phyloP scores from a whole-genome alignment of 2,888 invertebrate genomes.

The Dryobotodes eremita region DNA sequence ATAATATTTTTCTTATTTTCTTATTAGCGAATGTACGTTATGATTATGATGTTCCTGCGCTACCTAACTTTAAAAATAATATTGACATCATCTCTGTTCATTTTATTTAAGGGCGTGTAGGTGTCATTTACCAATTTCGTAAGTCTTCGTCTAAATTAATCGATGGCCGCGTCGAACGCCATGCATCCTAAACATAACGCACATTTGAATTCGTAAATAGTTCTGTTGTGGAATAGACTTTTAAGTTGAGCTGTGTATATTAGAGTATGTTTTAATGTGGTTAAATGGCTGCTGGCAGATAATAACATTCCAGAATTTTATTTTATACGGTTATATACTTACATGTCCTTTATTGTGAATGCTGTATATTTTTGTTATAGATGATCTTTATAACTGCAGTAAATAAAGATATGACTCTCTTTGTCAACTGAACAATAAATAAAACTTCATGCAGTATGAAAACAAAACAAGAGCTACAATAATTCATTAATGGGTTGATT shows the following conservation, averaged over 20 bases:
- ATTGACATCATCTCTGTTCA: slow-evolving; percentile 29
- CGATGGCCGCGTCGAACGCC: slow-evolving; percentile 1
- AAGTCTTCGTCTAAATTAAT: neutral
- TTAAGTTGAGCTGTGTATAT: neutral
- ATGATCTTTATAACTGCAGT: neutral
- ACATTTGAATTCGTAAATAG: neutral
- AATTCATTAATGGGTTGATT: neutral
- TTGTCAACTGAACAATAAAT: neutral
- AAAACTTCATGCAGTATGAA: neutral
- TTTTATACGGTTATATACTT: too few species aligned
- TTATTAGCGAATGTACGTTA: slow-evolving; percentile 51
- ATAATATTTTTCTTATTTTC: neutral
- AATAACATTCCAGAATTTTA: neutral
- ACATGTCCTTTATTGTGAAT: neutral
- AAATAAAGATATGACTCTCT: neutral
- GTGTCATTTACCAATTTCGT: slow-evolving; percentile 23
- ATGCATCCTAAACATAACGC: slow-evolving; percentile 24
- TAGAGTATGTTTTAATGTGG: neutral
- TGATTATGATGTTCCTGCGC: slow-evolving; percentile 5
- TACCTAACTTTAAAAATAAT: slow-evolving; percentile 25
- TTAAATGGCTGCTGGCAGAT: neutral
- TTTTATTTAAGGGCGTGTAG: slow-evolving; percentile 5
- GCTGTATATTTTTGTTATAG: neutral
- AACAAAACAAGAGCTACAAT: neutral
- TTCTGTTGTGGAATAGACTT: neutral